A percentile compares a stretch with the other conserved stretches of the same genome.
Evolutionary conservation across 2,888 invertebrate genomes (phyloP).

Genomic region (Eupithecia exiguata): DNA sequence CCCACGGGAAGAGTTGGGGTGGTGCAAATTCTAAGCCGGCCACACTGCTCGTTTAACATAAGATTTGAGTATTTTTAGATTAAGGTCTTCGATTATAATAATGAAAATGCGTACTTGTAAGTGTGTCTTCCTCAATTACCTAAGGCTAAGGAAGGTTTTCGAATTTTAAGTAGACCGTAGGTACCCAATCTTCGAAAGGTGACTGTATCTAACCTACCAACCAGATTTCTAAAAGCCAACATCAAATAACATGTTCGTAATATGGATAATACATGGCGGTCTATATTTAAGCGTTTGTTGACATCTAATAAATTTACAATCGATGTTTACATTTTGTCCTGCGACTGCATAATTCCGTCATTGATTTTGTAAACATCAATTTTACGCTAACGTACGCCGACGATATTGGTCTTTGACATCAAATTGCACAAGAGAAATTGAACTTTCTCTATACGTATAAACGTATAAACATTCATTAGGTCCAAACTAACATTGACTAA

Average conservation of each 20-base stretch:
- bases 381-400: neutral
- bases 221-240: neutral
- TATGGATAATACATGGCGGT: slow-evolving; percentile 5
- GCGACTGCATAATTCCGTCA: neutral
- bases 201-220: slow-evolving; percentile 9
- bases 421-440: slow-evolving; percentile 6
- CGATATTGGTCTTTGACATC: neutral
- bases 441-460: neutral
- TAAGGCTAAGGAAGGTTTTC: neutral
- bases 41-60: too few species aligned
- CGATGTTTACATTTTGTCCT: slow-evolving; percentile 9
- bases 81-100: neutral
- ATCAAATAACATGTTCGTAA: slow-evolving; percentile 21
- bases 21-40: too few species aligned
- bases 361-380: slow-evolving; percentile 6
- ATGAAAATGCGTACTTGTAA: neutral
- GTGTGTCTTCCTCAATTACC: neutral
- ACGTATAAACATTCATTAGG: neutral
- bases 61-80: too few species aligned
- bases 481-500: neutral
- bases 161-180: neutral
- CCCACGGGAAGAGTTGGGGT: too few species aligned
- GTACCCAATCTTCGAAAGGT: neutral
- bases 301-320: slow-evolving; percentile 27
- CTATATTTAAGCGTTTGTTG: slow-evolving; percentile 29